These are phyloP conservation scores for Bufotes viridis DNA, from an alignment of 2,797 vertebrate species.

Conservation along the genomic window DNA sequence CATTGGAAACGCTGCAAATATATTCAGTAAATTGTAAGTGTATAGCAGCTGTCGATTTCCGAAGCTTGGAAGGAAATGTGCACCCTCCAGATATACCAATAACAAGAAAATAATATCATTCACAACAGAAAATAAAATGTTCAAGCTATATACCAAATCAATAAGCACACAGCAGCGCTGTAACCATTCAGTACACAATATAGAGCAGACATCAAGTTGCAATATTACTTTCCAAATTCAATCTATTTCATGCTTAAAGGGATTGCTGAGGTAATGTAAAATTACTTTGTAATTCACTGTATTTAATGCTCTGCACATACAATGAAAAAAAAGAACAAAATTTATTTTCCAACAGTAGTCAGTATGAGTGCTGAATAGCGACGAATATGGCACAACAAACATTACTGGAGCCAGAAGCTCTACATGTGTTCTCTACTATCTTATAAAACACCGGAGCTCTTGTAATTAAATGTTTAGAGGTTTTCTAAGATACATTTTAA, in stretches of 20 bases:
- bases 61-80: background rate
- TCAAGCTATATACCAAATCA: slow-evolving; percentile 41
- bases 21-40: slow-evolving; percentile 9
- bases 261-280: background rate
- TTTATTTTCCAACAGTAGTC: background rate
- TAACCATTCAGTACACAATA: slow-evolving; percentile 35
- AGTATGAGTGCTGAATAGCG: background rate
- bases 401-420: background rate
- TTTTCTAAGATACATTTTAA: background rate
- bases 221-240: slow-evolving; percentile 38
- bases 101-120: slow-evolving; percentile 27
- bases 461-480: background rate
- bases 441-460: background rate
- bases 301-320: slow-evolving; percentile 11
- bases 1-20: background rate
- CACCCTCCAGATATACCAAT: slow-evolving; percentile 29
- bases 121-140: slow-evolving; percentile 42
- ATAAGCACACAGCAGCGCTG: slow-evolving; percentile 19
- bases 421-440: background rate
- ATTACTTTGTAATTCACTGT: slow-evolving; percentile 9
- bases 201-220: slow-evolving; percentile 24
- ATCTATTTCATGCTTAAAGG: slow-evolving; percentile 43
- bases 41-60: background rate
- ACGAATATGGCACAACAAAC: background rate
- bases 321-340: background rate